Base-by-base conservation (phyloP, 2,797 vertebrate species). In the Vireo griseus region DNA sequence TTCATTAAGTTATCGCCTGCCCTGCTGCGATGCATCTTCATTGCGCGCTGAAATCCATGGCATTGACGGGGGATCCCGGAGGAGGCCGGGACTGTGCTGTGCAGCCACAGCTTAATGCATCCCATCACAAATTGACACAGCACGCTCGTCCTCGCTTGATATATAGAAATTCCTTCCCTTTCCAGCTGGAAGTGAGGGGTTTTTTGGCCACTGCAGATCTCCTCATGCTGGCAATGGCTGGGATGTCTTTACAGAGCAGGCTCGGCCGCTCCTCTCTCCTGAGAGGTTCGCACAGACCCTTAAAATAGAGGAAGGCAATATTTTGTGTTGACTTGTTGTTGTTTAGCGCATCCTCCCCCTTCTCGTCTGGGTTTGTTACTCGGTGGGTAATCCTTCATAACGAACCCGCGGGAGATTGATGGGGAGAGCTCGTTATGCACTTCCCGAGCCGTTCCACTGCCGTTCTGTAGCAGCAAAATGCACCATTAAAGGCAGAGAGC, bases 401-500 rank as follows among this genome's bases (percentile, higher is more conserved):
- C 13, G 82, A 97, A 86, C 88, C 87, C 16, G 10, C 13, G 4
- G 94, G 96, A 96, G 94, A 96, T 92, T 65, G 91, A 95, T 93
- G 91, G 94, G 82, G 65, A 96, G 92, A 81, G 62, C 88, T 91
- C 4, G 39, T 92, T 96, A 93, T 78, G 72, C 75, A 82, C 63
- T 89, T 78, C 58, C 88, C 42, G 80, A 93, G 58, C 82, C 42
- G 85, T 94, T 97, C 79, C 31, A 10, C 67, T 1, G 1, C 35
- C 44, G 39, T 85, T 88, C 77, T 12, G 24, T 68, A 59, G 58
- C 51, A 57, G 95, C 92, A 92, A 94, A 94, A 97, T 66, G 51
- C 75, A 78, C 94, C 85, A 47, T 80, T 71, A 94, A 94, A 91
- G 85, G 95, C 94, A 95, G 92, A 97, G 92, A 94, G 92, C 90